Percentiles rank a stretch among this genome's conserved stretches.
These are phyloP conservation scores for Peromyscus polionotus DNA, from an alignment of 2,113 vertebrate genomes.

Conservation along the genomic window DNA sequence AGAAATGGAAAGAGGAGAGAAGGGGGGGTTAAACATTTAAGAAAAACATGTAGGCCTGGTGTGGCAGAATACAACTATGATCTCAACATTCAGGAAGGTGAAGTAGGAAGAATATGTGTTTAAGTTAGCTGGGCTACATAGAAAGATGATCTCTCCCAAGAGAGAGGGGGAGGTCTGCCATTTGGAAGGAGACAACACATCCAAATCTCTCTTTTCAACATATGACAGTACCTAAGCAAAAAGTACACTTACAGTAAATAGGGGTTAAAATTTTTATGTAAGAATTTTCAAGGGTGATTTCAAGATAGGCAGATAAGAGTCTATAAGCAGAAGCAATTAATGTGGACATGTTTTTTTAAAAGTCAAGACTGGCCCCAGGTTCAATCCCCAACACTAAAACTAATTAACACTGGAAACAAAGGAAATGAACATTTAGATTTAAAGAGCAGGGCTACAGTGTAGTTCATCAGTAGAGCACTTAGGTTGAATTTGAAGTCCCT, in stretches of 20 bases:
- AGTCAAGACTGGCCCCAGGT: not conserved
- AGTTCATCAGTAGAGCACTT: not conserved
- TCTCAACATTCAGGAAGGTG: not conserved
- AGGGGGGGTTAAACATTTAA: not conserved
- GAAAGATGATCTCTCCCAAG: not conserved
- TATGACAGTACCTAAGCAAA: conserved; percentile 46
- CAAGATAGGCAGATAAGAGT: not conserved
- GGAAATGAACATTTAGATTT: conserved; percentile 41
- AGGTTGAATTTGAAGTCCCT: not conserved
- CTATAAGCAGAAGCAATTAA: conserved; percentile 47
- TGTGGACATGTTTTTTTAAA: not conserved
- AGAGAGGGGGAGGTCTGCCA: not conserved
- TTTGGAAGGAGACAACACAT: not conserved
- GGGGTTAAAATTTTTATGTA: conserved; percentile 18
- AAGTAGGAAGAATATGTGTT: not conserved
- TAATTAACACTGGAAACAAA: conserved; percentile 28
- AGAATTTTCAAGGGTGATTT: conserved; percentile 45
- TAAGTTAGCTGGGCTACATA: not conserved
- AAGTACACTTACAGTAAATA: conserved; percentile 15
- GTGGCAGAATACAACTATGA: not conserved
- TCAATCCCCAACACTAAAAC: conserved; percentile 22
- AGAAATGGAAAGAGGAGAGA: not conserved
- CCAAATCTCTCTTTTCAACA: not conserved
- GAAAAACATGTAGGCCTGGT: not conserved
- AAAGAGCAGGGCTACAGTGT: not conserved